A percentile compares a stretch with the other conserved stretches of the same genome.
phyloP scores from a whole-genome alignment of 2,797 vertebrate species.

The Pseudocheirus occidentalis region DNA sequence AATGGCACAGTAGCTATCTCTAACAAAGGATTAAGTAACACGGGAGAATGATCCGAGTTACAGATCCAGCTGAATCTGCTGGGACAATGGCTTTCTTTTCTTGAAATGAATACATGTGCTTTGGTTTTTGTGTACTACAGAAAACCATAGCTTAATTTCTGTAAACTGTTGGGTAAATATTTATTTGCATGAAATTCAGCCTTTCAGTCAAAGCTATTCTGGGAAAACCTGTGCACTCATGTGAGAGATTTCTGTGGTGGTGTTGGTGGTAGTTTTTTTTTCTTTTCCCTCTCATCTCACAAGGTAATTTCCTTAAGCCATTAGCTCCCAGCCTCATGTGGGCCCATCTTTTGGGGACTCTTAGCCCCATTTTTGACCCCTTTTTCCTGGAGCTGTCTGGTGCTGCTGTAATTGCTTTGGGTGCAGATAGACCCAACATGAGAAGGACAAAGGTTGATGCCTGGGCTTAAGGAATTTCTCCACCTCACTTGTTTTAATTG shows the following conservation, averaged over 20 bases:
- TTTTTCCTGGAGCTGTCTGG: background rate
- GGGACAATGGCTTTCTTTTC: conserved; percentile 55
- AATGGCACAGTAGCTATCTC: conserved; percentile 57
- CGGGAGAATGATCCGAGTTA: conserved; percentile 56
- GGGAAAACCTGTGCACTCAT: conserved; percentile 9
- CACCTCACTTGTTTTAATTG: background rate
- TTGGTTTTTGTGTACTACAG: conserved; percentile 45
- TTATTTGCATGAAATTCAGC: conserved; percentile 3
- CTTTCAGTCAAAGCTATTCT: conserved; percentile 31
- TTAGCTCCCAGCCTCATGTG: background rate
- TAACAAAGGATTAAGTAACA: conserved; percentile 61
- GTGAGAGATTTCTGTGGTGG: background rate
- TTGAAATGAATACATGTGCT: conserved; percentile 50
- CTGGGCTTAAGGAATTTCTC: background rate
- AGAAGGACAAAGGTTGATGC: background rate
- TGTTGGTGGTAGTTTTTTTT: background rate
- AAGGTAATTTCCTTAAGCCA: conserved; percentile 26
- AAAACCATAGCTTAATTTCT: conserved; percentile 45
- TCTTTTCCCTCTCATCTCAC: conserved; percentile 21
- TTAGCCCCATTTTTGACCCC: background rate
- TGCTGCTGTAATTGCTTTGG: background rate
- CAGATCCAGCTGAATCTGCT: conserved; percentile 43
- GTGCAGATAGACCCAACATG: background rate
- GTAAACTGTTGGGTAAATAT: conserved; percentile 34
- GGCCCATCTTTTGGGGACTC: conserved; percentile 1